Conservation (phyloP, 2,797 vertebrate species). For the Channa striata region DNA sequence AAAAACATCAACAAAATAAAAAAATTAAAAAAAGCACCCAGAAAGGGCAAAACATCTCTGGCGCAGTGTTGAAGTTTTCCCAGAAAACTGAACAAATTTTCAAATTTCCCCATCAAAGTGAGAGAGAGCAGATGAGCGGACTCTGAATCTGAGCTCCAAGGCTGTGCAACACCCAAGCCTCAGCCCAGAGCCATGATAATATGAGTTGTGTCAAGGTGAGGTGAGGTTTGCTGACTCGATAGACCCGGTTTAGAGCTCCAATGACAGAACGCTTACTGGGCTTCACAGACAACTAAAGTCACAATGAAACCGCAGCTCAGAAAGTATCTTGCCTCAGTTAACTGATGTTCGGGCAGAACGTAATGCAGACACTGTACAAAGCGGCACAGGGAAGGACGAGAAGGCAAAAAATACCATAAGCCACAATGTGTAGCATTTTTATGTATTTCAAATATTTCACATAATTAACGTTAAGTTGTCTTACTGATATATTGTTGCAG, state of each 20-base stretch:
- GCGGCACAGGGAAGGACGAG: background rate
- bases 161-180: slow-evolving; percentile 27
- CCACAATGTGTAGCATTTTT: background rate
- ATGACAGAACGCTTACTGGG: slow-evolving; percentile 26
- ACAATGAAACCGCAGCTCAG: slow-evolving; percentile 43
- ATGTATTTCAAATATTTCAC: background rate
- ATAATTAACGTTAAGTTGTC: too few relatives aligned
- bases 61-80: slow-evolving; percentile 46
- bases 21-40: slow-evolving; percentile 36
- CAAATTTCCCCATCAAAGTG: slow-evolving; percentile 26
- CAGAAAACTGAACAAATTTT: slow-evolving; percentile 43
- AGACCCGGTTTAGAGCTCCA: slow-evolving; percentile 28
- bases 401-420: background rate
- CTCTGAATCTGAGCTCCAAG: slow-evolving; percentile 25
- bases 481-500: background rate
- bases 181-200: slow-evolving; percentile 26
- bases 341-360: background rate
- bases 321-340: background rate
- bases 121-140: slow-evolving; percentile 22
- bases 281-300: slow-evolving; percentile 57
- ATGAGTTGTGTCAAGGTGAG: slow-evolving; percentile 31
- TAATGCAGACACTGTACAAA: background rate
- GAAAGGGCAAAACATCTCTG: slow-evolving; percentile 53
- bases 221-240: slow-evolving; percentile 26
- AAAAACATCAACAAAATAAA: slow-evolving; percentile 6